Base-by-base conservation (phyloP, 2,888 invertebrate species). In the Ptychoptera contaminata region DNA sequence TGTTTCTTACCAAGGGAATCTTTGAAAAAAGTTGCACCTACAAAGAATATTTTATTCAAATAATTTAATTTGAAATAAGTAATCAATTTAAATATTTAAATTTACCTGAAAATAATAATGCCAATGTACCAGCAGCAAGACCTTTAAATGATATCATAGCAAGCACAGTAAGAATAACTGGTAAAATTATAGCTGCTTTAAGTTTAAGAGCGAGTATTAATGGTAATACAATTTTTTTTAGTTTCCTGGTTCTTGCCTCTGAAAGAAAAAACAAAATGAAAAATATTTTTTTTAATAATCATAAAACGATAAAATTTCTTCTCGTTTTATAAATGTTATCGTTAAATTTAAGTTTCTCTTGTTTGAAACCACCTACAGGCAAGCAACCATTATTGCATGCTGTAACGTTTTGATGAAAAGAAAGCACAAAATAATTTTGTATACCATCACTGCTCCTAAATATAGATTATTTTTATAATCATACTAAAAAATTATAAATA, bases 71-170 rank as follows among this genome's bases (percentile, higher is more conserved):
- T n/a, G n/a, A 32, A 32, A 32, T 7, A 32, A 32, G 8, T 7
- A 32, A 32, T 32, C 8, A 32, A 32, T 7, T 9, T 7, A 32
- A 32, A 7, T 11, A 32, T 11, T 2, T 32, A 9, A 32, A 32
- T 32, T 56, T 53, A 67, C 73, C 74, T 16, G 77, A 73, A 35
- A 79, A 63, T 34, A 76, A 61, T 48, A 79, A 63, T 29, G 79
- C 76, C 49, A 75, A 65, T 38, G 76, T 56, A 41, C 78, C 75
- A 30, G 74, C 70, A 46, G 74, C 75, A 44, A 79, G 65, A 44
- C 76, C 77, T 60, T 77, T 79, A 53, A 79, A 69, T 8, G 78
- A 74, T 41, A 79, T 68, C 48, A 78, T 60, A n/a, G 73, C 73
- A 39, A 79, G 69, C 46, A 72, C 57, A 16, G 73, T 70, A 49